Conservation (phyloP, 1,140 invertebrate species). For the Caerostris darwini region DNA sequence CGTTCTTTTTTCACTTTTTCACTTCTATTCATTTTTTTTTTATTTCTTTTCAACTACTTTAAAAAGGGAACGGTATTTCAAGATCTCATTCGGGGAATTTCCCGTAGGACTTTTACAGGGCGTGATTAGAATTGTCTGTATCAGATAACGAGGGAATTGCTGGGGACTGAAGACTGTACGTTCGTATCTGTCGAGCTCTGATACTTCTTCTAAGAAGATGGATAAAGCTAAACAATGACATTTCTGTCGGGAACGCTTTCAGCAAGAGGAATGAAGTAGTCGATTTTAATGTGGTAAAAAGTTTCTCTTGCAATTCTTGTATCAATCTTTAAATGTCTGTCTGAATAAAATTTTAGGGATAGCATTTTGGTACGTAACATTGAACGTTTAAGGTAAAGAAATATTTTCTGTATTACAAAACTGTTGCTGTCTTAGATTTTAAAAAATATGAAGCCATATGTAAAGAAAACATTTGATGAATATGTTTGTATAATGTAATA, state of each 20-base stretch:
- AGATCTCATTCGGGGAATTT: conserved; percentile 44
- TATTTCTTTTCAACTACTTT: background rate
- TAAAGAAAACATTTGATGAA: no score
- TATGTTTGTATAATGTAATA: no score
- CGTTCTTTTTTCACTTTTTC: background rate
- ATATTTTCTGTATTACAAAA: background rate
- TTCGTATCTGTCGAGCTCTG: background rate
- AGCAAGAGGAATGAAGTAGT: background rate
- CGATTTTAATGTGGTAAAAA: background rate
- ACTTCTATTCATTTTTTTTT: background rate
- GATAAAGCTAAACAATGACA: background rate
- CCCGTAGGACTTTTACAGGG: conserved; percentile 11
- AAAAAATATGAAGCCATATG: no score
- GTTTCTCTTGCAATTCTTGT: background rate
- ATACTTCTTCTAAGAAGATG: background rate
- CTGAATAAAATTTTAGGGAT: background rate
- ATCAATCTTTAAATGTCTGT: background rate
- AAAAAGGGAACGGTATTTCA: background rate
- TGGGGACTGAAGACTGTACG: background rate
- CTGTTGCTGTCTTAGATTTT: no score
- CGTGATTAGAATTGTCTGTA: conserved; percentile 50
- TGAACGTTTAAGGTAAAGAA: no score
- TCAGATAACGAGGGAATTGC: conserved; percentile 24
- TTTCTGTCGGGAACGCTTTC: background rate
- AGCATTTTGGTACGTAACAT: no score